Percentiles rank a stretch among this genome's conserved stretches.
These are phyloP conservation scores for Corticium candelabrum DNA, from an alignment of 37 sponge, comb jelly and placozoan species.

Conservation along the genomic window DNA sequence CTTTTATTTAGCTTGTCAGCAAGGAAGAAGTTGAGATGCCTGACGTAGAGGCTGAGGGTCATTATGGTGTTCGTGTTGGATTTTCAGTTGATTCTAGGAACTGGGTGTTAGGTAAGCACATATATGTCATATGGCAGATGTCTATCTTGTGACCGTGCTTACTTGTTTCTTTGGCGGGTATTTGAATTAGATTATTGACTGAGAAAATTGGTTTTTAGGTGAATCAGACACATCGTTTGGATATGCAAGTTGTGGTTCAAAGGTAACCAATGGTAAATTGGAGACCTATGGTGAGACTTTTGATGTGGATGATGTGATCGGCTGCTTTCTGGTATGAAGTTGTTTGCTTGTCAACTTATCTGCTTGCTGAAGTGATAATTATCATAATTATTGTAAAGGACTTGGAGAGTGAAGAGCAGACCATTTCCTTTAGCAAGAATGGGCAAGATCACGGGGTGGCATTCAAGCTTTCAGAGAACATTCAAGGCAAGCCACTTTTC, in stretches of 20 bases:
- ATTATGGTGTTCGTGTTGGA: slow-evolving; percentile 1
- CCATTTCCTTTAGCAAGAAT: slow-evolving; percentile 82
- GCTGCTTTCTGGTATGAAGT: slow-evolving; percentile 41
- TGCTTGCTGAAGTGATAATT: too few species aligned
- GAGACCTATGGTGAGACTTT: slow-evolving; percentile 59
- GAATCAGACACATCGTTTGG: slow-evolving; percentile 71
- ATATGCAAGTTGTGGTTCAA: slow-evolving; percentile 65
- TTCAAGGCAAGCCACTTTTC: slow-evolving; percentile 41
- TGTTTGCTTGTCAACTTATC: neutral
- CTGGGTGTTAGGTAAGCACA: neutral
- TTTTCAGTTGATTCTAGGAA: neutral
- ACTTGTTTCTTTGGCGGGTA: neutral
- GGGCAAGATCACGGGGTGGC: slow-evolving; percentile 50
- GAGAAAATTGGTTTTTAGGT: neutral
- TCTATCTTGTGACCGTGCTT: too few species aligned
- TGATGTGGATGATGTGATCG: slow-evolving; percentile 73
- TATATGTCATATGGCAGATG: neutral
- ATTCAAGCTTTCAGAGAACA: neutral
- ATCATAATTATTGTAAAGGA: slow-evolving; percentile 16
- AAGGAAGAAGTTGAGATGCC: neutral
- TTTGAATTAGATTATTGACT: neutral
- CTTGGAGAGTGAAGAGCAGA: slow-evolving; percentile 39
- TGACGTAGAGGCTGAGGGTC: neutral
- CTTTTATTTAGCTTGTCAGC: neutral
- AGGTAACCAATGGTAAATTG: slow-evolving; percentile 30